Evolutionary conservation across 2,888 invertebrate genomes (phyloP).

Genomic region (Allolobophora icterica): DNA sequence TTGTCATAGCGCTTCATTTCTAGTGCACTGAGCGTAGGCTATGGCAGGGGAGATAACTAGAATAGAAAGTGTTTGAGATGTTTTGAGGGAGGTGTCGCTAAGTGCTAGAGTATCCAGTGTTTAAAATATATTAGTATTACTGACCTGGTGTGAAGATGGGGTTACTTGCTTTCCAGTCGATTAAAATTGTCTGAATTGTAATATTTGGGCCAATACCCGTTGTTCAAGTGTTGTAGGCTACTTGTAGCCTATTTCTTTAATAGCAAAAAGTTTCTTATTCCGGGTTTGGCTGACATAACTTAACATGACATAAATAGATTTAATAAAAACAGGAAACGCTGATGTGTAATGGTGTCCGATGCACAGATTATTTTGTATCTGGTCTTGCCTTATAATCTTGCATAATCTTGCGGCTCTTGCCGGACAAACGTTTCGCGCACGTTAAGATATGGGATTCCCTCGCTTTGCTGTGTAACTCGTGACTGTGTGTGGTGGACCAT

Average conservation of each 20-base stretch:
- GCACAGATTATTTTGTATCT: no score
- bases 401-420: background rate
- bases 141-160: background rate
- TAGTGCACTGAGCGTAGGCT: background rate
- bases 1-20: background rate
- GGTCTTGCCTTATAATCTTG: background rate
- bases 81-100: background rate
- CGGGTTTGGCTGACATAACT: background rate
- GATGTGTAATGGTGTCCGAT: background rate
- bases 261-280: background rate
- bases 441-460: no score
- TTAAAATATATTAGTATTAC: slow-evolving; percentile 8
- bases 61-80: background rate
- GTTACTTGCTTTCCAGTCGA: background rate
- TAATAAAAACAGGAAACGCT: background rate
- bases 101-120: slow-evolving; percentile 17
- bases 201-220: background rate
- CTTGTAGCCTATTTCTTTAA: background rate
- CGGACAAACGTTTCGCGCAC: no score
- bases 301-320: background rate
- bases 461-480: no score
- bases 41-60: background rate
- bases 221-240: background rate
- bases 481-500: no score
- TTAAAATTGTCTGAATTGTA: background rate